These are phyloP conservation scores for Diplodus sargus DNA, from an alignment of 2,797 vertebrate species.

Conservation along the genomic window DNA sequence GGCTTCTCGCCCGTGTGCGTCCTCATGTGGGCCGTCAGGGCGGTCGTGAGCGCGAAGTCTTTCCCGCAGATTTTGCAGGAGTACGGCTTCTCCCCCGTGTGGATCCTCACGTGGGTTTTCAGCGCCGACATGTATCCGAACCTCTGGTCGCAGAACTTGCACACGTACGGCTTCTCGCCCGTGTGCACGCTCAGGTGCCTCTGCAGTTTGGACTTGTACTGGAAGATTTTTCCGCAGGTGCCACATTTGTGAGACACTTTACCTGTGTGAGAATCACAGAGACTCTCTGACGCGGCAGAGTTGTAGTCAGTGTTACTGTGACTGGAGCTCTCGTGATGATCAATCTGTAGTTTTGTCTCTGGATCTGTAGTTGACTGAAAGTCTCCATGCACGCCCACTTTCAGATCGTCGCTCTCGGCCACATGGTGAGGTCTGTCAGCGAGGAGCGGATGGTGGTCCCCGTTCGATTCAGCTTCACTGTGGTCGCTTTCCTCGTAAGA, in stretches of 20 bases:
- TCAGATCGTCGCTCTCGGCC: not conserved
- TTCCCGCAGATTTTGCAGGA: no score
- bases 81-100: no score
- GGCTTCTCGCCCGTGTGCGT: not conserved
- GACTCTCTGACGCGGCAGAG: no score
- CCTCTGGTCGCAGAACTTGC: not conserved
- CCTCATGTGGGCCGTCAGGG: not conserved
- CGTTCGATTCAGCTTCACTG: not conserved
- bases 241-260: not conserved
- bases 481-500: not conserved
- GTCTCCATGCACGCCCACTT: not conserved
- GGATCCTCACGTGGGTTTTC: not conserved
- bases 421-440: not conserved
- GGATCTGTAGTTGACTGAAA: not conserved
- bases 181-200: constrained; percentile 5
- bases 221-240: not conserved
- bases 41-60: not conserved
- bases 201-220: not conserved
- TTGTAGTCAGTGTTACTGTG: not conserved
- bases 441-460: not conserved
- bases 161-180: not conserved
- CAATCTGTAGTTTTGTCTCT: not conserved
- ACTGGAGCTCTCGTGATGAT: not conserved
- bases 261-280: not conserved
- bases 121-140: not conserved